Conservation (phyloP, 2,888 invertebrate genomes). For the Tetramorium bicarinatum region DNA sequence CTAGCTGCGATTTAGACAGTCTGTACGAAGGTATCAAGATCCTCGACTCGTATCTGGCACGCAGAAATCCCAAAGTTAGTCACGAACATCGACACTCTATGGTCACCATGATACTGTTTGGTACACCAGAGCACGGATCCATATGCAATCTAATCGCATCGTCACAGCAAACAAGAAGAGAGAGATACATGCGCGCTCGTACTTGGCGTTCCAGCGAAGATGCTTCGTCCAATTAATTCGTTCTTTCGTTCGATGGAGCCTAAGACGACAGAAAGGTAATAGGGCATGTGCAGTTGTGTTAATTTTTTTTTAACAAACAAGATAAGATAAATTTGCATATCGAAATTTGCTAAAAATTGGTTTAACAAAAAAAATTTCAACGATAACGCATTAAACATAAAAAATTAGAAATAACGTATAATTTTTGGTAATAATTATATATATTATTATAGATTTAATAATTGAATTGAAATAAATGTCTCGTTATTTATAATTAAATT, state of each 20-base stretch:
- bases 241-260: background rate
- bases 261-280: background rate
- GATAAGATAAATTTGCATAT: background rate
- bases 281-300: background rate
- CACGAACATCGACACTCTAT: constrained; percentile 48
- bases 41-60: constrained; percentile 80
- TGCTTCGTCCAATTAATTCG: constrained; percentile 54
- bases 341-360: background rate
- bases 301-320: background rate
- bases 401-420: background rate
- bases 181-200: constrained; percentile 10
- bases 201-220: constrained; percentile 65
- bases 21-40: constrained; percentile 81
- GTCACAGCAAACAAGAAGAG: constrained; percentile 16
- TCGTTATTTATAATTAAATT: background rate
- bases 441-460: background rate
- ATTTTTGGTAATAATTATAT: background rate
- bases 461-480: background rate
- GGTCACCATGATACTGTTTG: constrained; percentile 74
- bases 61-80: constrained; percentile 39
- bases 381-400: background rate
- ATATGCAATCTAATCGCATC: background rate
- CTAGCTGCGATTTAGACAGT: constrained; percentile 79
- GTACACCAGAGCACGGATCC: constrained; percentile 72
- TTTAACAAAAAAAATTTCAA: background rate